phyloP scores from a whole-genome alignment of 2,113 vertebrate species.

The Aix galericulata region DNA sequence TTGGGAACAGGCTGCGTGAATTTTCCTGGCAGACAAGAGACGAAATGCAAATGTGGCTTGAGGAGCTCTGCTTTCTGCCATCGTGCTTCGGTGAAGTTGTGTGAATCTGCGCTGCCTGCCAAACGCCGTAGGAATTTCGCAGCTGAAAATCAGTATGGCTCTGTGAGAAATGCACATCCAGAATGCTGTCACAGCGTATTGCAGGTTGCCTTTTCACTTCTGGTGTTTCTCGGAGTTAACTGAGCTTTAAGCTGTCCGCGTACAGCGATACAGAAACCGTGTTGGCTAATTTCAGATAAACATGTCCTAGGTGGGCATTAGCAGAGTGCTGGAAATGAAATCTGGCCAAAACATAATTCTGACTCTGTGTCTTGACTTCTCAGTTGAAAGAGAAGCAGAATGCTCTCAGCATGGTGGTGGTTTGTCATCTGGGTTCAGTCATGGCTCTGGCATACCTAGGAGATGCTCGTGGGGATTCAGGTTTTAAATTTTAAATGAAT shows the following conservation, averaged over 20 bases:
- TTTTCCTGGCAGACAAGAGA: neutral
- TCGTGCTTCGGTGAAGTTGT: neutral
- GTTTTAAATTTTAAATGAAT: neutral
- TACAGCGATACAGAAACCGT: neutral
- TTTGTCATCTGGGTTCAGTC: neutral
- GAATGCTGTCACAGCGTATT: fast-evolving
- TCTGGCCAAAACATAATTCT: neutral
- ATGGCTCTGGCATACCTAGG: neutral
- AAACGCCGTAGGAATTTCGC: neutral
- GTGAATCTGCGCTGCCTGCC: neutral
- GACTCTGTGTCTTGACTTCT: neutral
- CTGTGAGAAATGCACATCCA: neutral
- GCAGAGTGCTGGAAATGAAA: neutral
- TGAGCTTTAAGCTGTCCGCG: neutral
- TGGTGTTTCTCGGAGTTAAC: neutral
- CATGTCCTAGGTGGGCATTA: neutral
- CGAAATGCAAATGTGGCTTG: neutral
- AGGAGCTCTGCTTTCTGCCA: neutral
- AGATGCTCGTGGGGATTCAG: neutral
- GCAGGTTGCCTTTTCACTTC: neutral
- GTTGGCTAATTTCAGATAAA: neutral
- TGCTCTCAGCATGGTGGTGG: neutral
- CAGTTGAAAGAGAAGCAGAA: neutral
- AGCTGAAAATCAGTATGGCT: neutral
- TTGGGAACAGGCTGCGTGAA: neutral